A percentile compares a stretch with the other conserved stretches of the same genome.
These are phyloP conservation scores for Alcedo quadribrachys DNA, from an alignment of 2,797 vertebrate species.

Conservation along the genomic window DNA sequence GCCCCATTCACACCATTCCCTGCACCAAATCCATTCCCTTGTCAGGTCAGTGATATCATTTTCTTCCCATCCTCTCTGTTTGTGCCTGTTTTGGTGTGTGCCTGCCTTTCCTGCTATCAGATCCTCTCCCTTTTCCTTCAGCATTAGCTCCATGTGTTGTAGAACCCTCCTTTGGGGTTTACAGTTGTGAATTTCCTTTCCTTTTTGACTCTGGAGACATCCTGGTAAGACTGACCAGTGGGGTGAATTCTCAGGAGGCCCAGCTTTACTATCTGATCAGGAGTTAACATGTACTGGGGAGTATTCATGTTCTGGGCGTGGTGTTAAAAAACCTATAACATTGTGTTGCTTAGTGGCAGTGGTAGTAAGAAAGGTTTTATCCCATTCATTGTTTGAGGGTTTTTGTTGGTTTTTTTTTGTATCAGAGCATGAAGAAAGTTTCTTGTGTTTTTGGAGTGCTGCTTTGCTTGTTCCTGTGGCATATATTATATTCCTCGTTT, in stretches of 20 bases:
- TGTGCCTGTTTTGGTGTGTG: no score
- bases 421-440: neutral
- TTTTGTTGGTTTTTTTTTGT: accelerated
- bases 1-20: neutral
- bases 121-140: neutral
- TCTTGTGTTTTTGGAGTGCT: accelerated
- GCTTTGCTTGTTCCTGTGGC: neutral
- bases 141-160: accelerated
- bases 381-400: accelerated
- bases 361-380: neutral
- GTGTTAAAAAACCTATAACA: accelerated
- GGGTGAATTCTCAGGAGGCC: neutral
- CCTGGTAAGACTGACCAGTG: neutral
- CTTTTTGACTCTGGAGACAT: neutral
- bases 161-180: neutral
- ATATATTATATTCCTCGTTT: neutral
- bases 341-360: neutral
- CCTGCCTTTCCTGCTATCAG: neutral
- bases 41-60: accelerated
- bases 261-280: neutral
- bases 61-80: neutral
- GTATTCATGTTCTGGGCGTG: neutral
- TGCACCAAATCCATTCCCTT: neutral
- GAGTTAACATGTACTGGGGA: neutral
- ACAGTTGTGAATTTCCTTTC: neutral